Evolutionary conservation across 2,888 invertebrate genomes (phyloP).

Genomic region (Chloroclystis v-ata): DNA sequence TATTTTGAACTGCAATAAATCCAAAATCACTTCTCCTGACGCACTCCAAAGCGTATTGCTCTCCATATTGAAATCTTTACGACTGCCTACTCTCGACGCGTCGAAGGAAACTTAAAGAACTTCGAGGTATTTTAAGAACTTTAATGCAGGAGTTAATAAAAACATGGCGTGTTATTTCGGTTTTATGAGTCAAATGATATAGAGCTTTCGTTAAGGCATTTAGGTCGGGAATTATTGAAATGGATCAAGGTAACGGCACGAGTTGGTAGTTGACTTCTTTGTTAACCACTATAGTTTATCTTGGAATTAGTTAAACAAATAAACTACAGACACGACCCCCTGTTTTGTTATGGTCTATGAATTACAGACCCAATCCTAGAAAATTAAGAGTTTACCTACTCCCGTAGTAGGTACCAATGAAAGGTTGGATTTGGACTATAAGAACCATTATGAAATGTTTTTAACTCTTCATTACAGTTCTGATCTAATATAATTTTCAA

Average conservation of each 20-base stretch:
- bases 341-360: no score
- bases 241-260: slow-evolving; percentile 22
- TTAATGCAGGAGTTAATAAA: slow-evolving; percentile 22
- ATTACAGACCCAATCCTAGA: no score
- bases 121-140: slow-evolving; percentile 5
- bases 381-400: no score
- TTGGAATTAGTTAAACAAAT: no score
- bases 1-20: background rate
- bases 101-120: background rate
- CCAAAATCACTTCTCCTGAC: background rate
- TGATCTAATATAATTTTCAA: no score
- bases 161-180: slow-evolving; percentile 22
- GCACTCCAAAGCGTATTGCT: background rate
- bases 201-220: slow-evolving; percentile 19
- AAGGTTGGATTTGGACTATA: no score
- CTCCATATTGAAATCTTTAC: background rate
- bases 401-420: no score
- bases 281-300: no score
- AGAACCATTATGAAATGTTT: no score
- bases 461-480: no score
- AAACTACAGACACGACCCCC: no score
- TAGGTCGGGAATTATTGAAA: slow-evolving; percentile 17
- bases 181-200: slow-evolving; percentile 24
- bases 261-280: background rate
- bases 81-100: background rate